These are phyloP conservation scores for Sipha flava DNA, from an alignment of 1,140 invertebrate species.

Conservation along the genomic window DNA sequence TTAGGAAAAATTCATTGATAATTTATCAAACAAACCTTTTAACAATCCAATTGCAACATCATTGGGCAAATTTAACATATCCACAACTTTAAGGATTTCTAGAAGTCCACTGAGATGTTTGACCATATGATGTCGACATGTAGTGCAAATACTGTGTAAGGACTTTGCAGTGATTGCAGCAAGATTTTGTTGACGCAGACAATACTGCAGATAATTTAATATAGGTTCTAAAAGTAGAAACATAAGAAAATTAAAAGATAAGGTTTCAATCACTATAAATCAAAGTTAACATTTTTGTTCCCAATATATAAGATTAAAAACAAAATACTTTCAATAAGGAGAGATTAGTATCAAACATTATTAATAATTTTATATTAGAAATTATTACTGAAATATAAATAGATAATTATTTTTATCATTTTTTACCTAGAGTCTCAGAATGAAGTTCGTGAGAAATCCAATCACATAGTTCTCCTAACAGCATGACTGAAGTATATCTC, in stretches of 20 bases:
- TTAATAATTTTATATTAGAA: too few species aligned
- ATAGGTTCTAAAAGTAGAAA: constrained; percentile 54
- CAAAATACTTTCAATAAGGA: too few species aligned
- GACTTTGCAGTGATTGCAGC: constrained; percentile 68
- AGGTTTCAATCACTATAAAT: too few species aligned
- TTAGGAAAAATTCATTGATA: neutral
- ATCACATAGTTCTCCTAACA: constrained; percentile 87
- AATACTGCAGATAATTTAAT: constrained; percentile 66
- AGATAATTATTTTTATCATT: neutral
- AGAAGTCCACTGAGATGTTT: constrained; percentile 67
- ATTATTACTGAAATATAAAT: too few species aligned
- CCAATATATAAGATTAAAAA: too few species aligned
- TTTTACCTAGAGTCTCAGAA: constrained; percentile 60
- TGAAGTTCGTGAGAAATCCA: constrained; percentile 79
- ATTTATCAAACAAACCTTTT: constrained; percentile 54
- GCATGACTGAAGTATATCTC: constrained; percentile 73
- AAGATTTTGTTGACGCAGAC: constrained; percentile 63
- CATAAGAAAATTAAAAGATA: constrained; percentile 21
- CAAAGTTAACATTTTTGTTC: too few species aligned
- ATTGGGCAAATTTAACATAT: constrained; percentile 70
- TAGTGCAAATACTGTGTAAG: constrained; percentile 63
- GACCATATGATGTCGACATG: constrained; percentile 70
- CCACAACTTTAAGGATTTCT: constrained; percentile 55
- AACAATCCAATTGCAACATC: constrained; percentile 73
- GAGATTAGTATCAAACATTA: too few species aligned